Evolutionary conservation across 2,888 invertebrate genomes (phyloP).

Genomic region (Rhaphigaster nebulosa): DNA sequence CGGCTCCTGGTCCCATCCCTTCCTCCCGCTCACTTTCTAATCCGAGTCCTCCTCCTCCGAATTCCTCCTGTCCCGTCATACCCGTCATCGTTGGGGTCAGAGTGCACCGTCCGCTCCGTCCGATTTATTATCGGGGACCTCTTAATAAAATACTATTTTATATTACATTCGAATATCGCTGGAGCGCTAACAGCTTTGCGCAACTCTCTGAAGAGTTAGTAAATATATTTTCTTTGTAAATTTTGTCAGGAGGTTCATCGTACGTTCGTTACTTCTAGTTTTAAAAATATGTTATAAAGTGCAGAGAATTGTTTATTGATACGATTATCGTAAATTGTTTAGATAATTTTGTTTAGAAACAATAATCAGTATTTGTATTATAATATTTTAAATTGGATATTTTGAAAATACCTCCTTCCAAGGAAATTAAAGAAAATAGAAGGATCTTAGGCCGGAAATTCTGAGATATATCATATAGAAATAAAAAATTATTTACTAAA

Average conservation of each 20-base stretch:
- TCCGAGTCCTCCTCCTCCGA: constrained; percentile 42
- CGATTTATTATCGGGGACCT: neutral
- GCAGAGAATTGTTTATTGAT: too few relatives aligned
- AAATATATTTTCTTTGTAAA: neutral
- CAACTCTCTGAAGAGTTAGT: neutral
- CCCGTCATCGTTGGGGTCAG: neutral
- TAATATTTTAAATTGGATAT: too few relatives aligned
- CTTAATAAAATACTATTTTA: neutral
- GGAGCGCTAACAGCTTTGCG: neutral
- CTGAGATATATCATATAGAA: too few relatives aligned
- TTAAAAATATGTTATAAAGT: neutral
- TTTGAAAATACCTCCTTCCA: too few relatives aligned
- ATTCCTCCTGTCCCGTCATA: constrained; percentile 1
- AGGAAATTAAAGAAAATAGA: too few relatives aligned
- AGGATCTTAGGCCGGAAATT: too few relatives aligned
- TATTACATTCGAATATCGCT: neutral
- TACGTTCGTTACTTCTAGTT: neutral
- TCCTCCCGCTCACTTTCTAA: constrained; percentile 46
- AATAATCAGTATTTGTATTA: too few relatives aligned
- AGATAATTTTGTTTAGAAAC: too few relatives aligned
- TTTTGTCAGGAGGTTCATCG: neutral
- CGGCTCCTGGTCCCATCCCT: constrained; percentile 41
- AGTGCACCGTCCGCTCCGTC: neutral
- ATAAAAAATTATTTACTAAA: too few relatives aligned
- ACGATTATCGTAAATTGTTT: too few relatives aligned